phyloP scores from a whole-genome alignment of 2,888 invertebrate genomes.

The Lasius fuliginosus region DNA sequence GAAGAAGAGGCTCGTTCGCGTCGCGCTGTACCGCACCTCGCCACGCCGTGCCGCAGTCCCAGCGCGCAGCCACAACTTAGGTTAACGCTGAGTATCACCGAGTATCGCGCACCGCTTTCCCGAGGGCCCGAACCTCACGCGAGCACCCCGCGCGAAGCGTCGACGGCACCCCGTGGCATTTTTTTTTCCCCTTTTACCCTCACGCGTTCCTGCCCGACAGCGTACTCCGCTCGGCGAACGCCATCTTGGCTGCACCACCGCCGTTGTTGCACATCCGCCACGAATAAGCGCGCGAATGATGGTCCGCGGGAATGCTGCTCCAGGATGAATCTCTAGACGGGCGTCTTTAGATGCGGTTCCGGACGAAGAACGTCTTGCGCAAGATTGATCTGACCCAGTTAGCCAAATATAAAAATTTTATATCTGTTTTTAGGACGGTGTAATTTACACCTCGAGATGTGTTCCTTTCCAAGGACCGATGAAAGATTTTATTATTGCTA shows the following conservation, averaged over 20 bases:
- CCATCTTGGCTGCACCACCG: constrained; percentile 81
- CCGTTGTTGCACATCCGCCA: constrained; percentile 64
- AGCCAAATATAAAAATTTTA: background rate
- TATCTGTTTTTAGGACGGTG: background rate
- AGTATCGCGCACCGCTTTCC: constrained; percentile 17
- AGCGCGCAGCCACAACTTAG: constrained; percentile 39
- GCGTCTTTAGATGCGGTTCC: background rate
- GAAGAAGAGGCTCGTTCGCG: background rate
- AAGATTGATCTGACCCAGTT: background rate
- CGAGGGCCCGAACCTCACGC: constrained; percentile 56
- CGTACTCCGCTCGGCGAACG: constrained; percentile 79
- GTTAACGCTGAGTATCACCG: constrained; percentile 37
- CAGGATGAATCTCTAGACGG: background rate
- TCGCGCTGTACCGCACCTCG: background rate
- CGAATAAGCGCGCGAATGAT: constrained; percentile 65
- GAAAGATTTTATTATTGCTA: background rate
- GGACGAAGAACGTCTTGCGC: background rate
- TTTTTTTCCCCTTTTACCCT: constrained; percentile 65
- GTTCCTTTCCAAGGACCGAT: background rate
- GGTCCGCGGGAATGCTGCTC: background rate
- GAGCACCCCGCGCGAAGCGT: constrained; percentile 74
- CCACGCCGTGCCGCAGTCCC: background rate
- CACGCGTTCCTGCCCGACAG: constrained; percentile 78
- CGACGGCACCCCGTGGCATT: constrained; percentile 79
- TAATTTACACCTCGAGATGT: background rate